phyloP scores from a whole-genome alignment of 2,888 invertebrate species.

The Lycocerus yunnanus region DNA sequence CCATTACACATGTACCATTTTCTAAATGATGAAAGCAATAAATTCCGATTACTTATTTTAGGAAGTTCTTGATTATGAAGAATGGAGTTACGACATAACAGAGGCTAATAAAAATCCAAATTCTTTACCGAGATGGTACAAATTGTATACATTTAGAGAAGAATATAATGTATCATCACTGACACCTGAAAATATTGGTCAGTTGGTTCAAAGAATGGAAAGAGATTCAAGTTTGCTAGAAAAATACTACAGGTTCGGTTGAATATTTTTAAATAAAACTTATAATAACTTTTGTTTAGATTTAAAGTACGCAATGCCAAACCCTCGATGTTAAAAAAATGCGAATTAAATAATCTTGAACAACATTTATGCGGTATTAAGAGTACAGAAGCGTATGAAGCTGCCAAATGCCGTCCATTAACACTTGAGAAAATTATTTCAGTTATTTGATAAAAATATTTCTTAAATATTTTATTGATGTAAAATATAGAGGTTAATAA shows the following conservation, averaged over 20 bases:
- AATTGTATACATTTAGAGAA: conserved; percentile 72
- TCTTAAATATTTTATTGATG: too few relatives aligned
- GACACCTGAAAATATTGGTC: conserved; percentile 51
- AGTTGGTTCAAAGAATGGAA: conserved; percentile 51
- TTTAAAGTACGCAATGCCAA: not conserved
- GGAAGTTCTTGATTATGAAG: conserved; percentile 62
- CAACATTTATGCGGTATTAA: not conserved
- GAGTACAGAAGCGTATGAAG: not conserved
- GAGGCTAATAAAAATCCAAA: conserved; percentile 66
- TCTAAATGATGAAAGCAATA: not conserved
- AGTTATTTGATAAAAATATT: not conserved
- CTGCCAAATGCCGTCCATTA: not conserved
- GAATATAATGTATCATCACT: conserved; percentile 58
- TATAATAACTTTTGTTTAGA: not conserved
- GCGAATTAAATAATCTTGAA: not conserved
- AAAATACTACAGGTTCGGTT: conserved; percentile 44
- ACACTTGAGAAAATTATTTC: not conserved
- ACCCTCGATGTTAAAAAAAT: not conserved
- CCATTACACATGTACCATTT: conserved; percentile 40
- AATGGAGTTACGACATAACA: conserved; percentile 75
- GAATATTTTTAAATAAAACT: not conserved
- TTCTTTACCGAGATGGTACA: conserved; percentile 69
- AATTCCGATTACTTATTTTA: not conserved
- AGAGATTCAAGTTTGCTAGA: conserved; percentile 49
- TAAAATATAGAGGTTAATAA: too few relatives aligned